Conservation (phyloP, 2,113 vertebrate genomes). For the Tragelaphus imberbis region DNA sequence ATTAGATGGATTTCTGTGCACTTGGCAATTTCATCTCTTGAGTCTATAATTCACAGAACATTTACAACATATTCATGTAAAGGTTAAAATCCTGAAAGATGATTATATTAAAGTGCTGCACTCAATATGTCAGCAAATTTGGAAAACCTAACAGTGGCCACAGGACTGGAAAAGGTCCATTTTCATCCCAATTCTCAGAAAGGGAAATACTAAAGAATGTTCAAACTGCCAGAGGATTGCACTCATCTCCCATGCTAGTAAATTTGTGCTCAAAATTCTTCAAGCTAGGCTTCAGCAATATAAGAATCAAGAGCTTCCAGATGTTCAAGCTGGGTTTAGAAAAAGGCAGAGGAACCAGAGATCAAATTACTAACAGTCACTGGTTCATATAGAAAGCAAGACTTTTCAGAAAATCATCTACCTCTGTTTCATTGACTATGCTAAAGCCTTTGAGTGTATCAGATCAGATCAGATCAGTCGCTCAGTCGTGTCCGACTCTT, state of each 20-base stretch:
- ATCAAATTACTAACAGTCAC: neutral
- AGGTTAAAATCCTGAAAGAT: neutral
- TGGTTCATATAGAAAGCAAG: neutral
- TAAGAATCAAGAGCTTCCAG: neutral
- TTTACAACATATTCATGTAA: neutral
- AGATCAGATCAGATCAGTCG: no score
- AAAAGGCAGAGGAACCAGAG: neutral
- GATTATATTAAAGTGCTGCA: neutral
- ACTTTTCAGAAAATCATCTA: neutral
- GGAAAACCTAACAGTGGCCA: neutral
- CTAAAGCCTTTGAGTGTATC: neutral
- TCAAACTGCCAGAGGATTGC: neutral
- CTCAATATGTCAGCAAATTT: neutral
- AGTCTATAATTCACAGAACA: neutral
- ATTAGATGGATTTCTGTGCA: neutral
- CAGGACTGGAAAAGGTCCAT: neutral
- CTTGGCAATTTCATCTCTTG: neutral
- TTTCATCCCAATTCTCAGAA: neutral
- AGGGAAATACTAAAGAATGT: neutral
- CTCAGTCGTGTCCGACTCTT: no score
- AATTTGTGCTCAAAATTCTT: neutral
- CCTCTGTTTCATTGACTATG: neutral
- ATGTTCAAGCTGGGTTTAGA: neutral
- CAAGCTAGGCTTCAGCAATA: neutral
- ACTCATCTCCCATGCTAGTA: neutral